phyloP scores from a whole-genome alignment of 2,888 invertebrate species.

The Nesidiocoris tenuis region DNA sequence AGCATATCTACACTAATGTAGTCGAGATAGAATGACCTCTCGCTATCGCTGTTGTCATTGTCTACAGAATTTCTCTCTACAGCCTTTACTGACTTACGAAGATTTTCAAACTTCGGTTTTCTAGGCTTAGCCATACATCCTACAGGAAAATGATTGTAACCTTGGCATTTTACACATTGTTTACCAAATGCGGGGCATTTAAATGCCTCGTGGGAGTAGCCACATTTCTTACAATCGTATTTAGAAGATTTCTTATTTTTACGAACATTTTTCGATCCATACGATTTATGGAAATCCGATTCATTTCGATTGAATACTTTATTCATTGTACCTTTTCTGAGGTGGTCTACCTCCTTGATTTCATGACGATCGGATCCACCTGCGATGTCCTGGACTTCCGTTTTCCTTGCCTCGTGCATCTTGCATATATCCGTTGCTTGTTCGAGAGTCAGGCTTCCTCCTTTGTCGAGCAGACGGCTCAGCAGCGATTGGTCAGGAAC shows the following conservation, averaged over 20 bases:
- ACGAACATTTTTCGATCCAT: neutral
- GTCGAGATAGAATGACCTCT: neutral
- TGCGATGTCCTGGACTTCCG: neutral
- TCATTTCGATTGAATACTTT: no score
- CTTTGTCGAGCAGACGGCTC: neutral
- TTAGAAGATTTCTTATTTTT: no score
- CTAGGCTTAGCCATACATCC: constrained; percentile 2
- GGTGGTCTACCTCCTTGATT: neutral
- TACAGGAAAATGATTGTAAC: constrained; percentile 44
- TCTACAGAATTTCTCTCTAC: neutral
- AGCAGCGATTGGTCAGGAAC: neutral
- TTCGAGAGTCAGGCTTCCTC: constrained; percentile 2
- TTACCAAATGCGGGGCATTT: no score
- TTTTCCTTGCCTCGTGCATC: neutral
- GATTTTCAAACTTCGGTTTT: neutral
- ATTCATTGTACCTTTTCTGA: neutral
- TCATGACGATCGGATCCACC: neutral
- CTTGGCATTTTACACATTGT: constrained; percentile 39
- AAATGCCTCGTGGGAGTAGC: constrained; percentile 41
- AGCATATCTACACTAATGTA: neutral
- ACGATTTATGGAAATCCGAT: no score
- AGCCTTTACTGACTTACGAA: neutral
- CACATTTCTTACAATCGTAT: constrained; percentile 44
- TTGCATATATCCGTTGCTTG: neutral
- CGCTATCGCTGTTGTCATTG: neutral